Percentiles rank a stretch among this genome's conserved stretches.
Evolutionary conservation across 2,113 vertebrate genomes (phyloP).

Genomic region (Sapayoa aenigma): DNA sequence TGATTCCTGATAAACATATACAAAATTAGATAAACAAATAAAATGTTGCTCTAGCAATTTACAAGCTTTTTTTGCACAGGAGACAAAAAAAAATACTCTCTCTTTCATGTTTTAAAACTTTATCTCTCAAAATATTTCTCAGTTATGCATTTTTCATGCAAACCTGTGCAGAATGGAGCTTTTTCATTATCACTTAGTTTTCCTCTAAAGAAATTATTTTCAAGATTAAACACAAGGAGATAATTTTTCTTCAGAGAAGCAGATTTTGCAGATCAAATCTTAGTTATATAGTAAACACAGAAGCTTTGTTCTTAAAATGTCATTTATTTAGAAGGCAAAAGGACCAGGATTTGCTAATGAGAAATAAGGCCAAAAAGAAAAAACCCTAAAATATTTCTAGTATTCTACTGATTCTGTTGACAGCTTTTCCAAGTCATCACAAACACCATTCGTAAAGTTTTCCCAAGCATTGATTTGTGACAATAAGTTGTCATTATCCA

Average conservation of each 20-base stretch:
- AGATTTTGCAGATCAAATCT: neutral
- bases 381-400: neutral
- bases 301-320: neutral
- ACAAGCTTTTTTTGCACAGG: neutral
- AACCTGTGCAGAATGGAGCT: neutral
- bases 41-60: neutral
- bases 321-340: neutral
- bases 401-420: neutral
- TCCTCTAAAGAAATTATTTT: neutral
- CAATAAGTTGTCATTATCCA: constrained; percentile 60
- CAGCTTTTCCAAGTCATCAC: neutral
- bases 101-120: neutral
- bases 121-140: neutral
- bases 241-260: neutral
- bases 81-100: accelerated
- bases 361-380: neutral
- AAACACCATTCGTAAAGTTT: neutral
- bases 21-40: neutral
- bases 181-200: neutral
- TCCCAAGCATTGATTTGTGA: constrained; percentile 39
- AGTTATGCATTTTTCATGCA: neutral
- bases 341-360: neutral
- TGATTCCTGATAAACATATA: neutral
- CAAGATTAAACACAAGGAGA: neutral
- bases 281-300: neutral